A percentile compares a stretch with the other conserved stretches of the same genome.
Evolutionary conservation across 1,140 invertebrate genomes (phyloP).

Genomic region (Ceratosolen solmsi): DNA sequence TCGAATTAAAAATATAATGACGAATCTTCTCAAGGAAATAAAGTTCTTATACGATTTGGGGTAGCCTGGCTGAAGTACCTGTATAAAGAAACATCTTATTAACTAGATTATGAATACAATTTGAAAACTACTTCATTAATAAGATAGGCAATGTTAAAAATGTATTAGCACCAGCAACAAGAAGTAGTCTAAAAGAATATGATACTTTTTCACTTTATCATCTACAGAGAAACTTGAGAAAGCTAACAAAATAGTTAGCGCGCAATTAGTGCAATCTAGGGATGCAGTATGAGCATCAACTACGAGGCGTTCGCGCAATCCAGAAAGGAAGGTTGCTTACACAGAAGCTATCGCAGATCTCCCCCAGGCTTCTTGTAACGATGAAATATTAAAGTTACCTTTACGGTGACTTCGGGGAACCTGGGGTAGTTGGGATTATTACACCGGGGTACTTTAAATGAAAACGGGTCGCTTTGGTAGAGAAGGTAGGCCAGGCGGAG

Average conservation of each 20-base stretch:
- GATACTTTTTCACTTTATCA: too few relatives aligned
- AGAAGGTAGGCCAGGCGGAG: background rate
- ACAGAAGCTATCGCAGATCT: background rate
- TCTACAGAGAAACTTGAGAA: background rate
- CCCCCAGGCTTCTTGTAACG: conserved; percentile 6
- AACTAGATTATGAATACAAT: too few relatives aligned
- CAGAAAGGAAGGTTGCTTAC: conserved; percentile 11
- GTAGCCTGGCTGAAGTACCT: too few relatives aligned
- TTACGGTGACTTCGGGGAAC: conserved; percentile 1
- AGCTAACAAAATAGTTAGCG: conserved; percentile 50
- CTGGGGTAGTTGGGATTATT: conserved; percentile 23
- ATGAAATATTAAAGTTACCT: conserved; percentile 41
- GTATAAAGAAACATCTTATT: too few relatives aligned
- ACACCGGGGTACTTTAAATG: conserved; percentile 39
- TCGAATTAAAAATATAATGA: too few relatives aligned
- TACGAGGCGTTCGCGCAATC: conserved; percentile 8
- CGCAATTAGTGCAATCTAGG: conserved; percentile 43
- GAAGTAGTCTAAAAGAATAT: background rate
- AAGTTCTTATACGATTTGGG: too few relatives aligned
- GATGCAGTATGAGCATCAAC: background rate
- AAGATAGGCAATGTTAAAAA: background rate
- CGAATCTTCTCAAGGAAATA: too few relatives aligned
- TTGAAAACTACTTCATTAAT: background rate
- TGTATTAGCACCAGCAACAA: too few relatives aligned
- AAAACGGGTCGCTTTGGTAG: conserved; percentile 12